Evolutionary conservation across 2,888 invertebrate species (phyloP), one percentile per base, ranked within the genome.

Genomic region (Ditula angustiorana): DNA sequence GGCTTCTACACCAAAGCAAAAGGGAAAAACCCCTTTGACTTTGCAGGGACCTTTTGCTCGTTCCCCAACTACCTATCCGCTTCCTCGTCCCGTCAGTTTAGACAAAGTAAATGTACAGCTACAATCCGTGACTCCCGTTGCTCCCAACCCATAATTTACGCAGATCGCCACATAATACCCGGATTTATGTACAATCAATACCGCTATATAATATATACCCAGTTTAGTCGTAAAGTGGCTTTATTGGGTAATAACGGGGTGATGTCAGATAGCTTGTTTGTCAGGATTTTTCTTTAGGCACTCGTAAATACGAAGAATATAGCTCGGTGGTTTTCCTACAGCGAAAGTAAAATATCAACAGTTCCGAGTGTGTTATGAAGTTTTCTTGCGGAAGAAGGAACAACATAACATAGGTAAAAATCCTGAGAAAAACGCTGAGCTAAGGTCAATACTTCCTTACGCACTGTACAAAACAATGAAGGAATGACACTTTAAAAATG

Each of bases 141-240:
- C n/a, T 33, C 46, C 52, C 28, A 3, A 5, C 1, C 23, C 53
- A 23, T 55, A 55, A 55, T 24, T 26, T 53, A 55, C 37, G 53
- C 53, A 37, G 13, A 57, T 57, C 46, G 28, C 30, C 30, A 1
- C 21, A 57, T 46, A 46, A 46, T 46, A n/a, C 10, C 30, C 26
- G 35, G 28, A 55, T 61, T 61, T 61, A 61, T 55, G 47, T 55
- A 28, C 10, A 61, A 55, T 61, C 61, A 11, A 61, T 61, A 47
- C 11, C 16, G 41, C 26, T 28, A 13, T 37, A 30, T 56, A 28
- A 55, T 61, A 35, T 37, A 37, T 16, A 21, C 13, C 5, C 33
- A 50, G 23, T 58, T 58, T 50, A 50, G 56, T 57, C 41, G 50
- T 57, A 50, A 63, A 63, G 24, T 33, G 13, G 19, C 21, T 62